Conservation (phyloP, 2,888 invertebrate species). For the Perizoma affinitatum region DNA sequence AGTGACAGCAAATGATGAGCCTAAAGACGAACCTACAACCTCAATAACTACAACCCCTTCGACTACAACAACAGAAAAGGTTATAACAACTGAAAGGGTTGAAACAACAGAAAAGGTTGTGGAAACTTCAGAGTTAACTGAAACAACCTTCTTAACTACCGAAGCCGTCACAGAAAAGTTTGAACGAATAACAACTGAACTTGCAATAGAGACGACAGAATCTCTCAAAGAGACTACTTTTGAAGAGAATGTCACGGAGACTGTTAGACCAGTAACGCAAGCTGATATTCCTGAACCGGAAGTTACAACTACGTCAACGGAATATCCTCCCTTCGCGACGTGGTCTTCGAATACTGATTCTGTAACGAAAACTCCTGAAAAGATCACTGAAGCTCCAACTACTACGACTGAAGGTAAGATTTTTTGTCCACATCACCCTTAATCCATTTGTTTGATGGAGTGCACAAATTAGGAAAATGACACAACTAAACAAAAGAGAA, state of each 20-base stretch:
- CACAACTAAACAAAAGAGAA: no score
- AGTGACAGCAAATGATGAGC: conserved; percentile 43
- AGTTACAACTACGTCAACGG: conserved; percentile 49
- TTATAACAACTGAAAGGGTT: conserved; percentile 32
- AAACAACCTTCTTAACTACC: conserved; percentile 33
- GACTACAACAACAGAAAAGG: conserved; percentile 43
- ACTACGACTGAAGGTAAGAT: conserved; percentile 25
- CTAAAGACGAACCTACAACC: conserved; percentile 36
- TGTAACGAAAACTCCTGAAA: conserved; percentile 57
- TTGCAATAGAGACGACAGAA: conserved; percentile 22
- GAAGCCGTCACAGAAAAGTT: conserved; percentile 28
- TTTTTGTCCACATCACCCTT: neutral
- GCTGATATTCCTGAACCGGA: conserved; percentile 41
- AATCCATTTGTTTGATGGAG: no score
- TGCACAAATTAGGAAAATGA: no score
- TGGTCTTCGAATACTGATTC: conserved; percentile 75
- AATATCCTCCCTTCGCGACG: conserved; percentile 74
- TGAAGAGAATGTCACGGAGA: conserved; percentile 49
- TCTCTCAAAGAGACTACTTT: conserved; percentile 2
- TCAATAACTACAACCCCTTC: conserved; percentile 48
- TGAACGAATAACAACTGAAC: conserved; percentile 32
- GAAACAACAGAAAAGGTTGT: conserved; percentile 40
- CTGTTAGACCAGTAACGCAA: conserved; percentile 51
- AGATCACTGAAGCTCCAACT: conserved; percentile 46
- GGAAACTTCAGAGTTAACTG: conserved; percentile 44